Conservation (phyloP, 2,113 vertebrate species). For the Thunnus thynnus region DNA sequence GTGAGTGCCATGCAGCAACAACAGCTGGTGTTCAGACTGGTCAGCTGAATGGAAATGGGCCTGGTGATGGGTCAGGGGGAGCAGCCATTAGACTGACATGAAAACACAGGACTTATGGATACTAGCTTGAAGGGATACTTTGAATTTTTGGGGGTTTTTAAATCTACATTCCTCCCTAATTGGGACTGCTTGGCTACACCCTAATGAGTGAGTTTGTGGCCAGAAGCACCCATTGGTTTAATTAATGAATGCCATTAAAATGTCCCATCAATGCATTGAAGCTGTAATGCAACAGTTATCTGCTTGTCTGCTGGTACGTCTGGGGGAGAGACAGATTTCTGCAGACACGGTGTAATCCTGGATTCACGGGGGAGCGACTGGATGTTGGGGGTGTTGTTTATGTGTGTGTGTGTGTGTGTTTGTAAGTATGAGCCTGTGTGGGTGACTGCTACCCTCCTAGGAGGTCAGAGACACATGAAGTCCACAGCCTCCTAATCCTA, state of each 20-base stretch:
- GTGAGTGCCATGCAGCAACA: conserved; percentile 24
- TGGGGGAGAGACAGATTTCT: conserved; percentile 58
- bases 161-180: background rate
- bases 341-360: conserved; percentile 64
- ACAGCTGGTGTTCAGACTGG: conserved; percentile 54
- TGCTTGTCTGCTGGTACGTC: conserved; percentile 35
- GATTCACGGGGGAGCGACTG: conserved; percentile 37
- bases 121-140: background rate
- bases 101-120: background rate
- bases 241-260: conserved; percentile 13
- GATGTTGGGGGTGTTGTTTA: conserved; percentile 19
- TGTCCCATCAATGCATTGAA: background rate
- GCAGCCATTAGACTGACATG: background rate
- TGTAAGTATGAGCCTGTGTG: conserved; percentile 8
- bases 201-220: background rate
- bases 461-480: conserved; percentile 58
- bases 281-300: conserved; percentile 20
- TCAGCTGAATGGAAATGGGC: conserved; percentile 23
- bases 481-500: conserved; percentile 72
- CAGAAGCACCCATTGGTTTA: conserved; percentile 9
- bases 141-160: background rate
- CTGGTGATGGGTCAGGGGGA: background rate
- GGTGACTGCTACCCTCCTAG: conserved; percentile 33
- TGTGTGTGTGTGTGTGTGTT: background rate
- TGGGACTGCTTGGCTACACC: background rate